Evolutionary conservation across 2,888 invertebrate genomes (phyloP).

Genomic region (Lydus trimaculatus): DNA sequence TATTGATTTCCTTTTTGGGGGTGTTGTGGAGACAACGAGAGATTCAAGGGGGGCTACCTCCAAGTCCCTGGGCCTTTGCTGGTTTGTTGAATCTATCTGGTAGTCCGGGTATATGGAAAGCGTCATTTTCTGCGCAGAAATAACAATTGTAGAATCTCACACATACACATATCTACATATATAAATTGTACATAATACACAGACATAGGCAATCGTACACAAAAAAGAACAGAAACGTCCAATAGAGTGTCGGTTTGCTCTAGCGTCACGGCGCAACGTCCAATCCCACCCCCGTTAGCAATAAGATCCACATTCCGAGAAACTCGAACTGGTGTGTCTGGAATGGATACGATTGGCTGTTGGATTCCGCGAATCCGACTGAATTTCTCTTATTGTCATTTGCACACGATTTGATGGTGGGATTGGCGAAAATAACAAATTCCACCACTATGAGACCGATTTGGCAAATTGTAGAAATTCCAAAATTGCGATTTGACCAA

Average conservation of each 20-base stretch:
- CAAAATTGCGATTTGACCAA: background rate
- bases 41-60: background rate
- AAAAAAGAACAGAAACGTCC: constrained; percentile 53
- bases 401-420: constrained; percentile 45
- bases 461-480: background rate
- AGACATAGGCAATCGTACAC: constrained; percentile 42
- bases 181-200: constrained; percentile 7
- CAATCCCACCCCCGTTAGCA: constrained; percentile 56
- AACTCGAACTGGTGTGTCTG: constrained; percentile 53
- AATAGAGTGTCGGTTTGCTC: constrained; percentile 50
- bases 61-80: constrained; percentile 8
- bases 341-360: constrained; percentile 56
- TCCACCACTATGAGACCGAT: constrained; percentile 19
- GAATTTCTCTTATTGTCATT: constrained; percentile 61
- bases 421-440: constrained; percentile 32
- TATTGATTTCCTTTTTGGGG: constrained; percentile 7
- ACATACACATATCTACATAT: background rate
- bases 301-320: constrained; percentile 60
- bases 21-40: background rate
- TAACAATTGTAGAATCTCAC: constrained; percentile 46
- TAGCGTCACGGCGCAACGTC: constrained; percentile 51
- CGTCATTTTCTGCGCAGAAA: constrained; percentile 38
- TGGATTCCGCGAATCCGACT: constrained; percentile 57
- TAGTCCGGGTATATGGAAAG: constrained; percentile 4
- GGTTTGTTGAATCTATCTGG: constrained; percentile 5